These are phyloP conservation scores for Ptyas mucosa DNA, from an alignment of 2,113 vertebrate genomes.

Conservation along the genomic window DNA sequence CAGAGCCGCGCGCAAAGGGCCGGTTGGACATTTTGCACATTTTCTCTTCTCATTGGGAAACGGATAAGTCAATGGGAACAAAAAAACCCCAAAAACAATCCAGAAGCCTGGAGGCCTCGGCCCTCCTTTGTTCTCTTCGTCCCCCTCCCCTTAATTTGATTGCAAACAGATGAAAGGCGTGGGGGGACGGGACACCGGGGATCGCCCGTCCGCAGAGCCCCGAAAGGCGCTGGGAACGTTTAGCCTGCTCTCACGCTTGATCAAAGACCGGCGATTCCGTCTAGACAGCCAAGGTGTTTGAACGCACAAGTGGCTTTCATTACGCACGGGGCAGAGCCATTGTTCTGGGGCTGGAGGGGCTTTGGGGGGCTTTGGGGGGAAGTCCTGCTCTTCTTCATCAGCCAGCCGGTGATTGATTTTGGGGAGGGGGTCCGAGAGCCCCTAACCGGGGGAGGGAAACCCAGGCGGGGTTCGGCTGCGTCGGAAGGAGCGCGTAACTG, in stretches of 20 bases:
- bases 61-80: constrained; percentile 26
- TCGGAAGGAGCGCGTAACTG: constrained; percentile 72
- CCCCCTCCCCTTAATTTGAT: constrained; percentile 68
- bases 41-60: constrained; percentile 35
- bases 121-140: constrained; percentile 63
- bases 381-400: constrained; percentile 70
- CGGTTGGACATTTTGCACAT: neutral
- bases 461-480: constrained; percentile 77
- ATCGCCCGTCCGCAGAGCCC: constrained; percentile 72
- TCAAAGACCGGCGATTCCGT: constrained; percentile 75
- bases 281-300: constrained; percentile 78
- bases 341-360: constrained; percentile 50
- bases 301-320: constrained; percentile 81
- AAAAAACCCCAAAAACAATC: too few species aligned
- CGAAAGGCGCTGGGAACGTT: constrained; percentile 74
- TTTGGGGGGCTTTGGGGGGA: constrained; percentile 68
- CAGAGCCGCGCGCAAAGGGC: constrained; percentile 26
- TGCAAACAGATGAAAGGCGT: constrained; percentile 82
- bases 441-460: constrained; percentile 75
- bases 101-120: constrained; percentile 33
- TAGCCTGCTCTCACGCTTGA: constrained; percentile 73
- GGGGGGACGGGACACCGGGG: constrained; percentile 60
- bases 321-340: constrained; percentile 69
- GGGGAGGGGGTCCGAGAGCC: constrained; percentile 80
- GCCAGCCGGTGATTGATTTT: constrained; percentile 92